phyloP scores from a whole-genome alignment of 1,140 invertebrate genomes.

The Penaeus japonicus region DNA sequence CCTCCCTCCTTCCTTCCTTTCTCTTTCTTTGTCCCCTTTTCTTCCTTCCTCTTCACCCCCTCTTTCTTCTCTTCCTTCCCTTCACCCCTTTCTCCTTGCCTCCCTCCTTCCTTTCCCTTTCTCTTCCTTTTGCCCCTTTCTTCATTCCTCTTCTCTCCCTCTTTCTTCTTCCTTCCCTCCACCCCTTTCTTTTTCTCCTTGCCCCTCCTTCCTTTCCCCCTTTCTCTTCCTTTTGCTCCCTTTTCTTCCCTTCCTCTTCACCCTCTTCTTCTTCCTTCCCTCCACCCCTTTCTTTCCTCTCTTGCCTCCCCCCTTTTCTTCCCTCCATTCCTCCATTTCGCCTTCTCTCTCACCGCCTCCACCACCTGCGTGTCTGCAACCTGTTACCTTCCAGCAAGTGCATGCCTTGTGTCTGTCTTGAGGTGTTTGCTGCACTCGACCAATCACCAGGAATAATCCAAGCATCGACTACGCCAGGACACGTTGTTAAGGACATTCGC shows the following conservation, averaged over 20 bases:
- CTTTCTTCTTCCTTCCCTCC: neutral
- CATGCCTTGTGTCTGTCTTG: neutral
- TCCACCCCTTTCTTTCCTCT: too few species aligned
- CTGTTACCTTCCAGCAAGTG: too few species aligned
- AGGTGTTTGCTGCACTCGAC: neutral
- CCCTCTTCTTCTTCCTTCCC: neutral
- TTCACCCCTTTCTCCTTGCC: too few species aligned
- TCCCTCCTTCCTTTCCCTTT: too few species aligned
- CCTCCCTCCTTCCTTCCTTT: neutral
- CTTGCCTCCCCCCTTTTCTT: neutral
- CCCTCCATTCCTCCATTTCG: neutral
- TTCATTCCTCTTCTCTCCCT: neutral
- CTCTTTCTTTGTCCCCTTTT: neutral
- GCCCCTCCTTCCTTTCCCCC: neutral
- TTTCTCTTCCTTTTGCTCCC: neutral
- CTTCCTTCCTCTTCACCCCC: neutral
- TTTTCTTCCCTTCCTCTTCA: neutral
- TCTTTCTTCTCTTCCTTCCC: too few species aligned
- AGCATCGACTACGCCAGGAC: too few species aligned
- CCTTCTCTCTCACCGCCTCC: neutral
- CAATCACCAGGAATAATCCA: too few species aligned
- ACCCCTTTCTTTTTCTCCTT: neutral
- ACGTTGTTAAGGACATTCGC: too few species aligned
- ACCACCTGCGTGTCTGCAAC: neutral
- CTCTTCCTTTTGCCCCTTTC: too few species aligned